Conservation (phyloP, 2,113 vertebrate genomes). For the Dinomys branickii region DNA sequence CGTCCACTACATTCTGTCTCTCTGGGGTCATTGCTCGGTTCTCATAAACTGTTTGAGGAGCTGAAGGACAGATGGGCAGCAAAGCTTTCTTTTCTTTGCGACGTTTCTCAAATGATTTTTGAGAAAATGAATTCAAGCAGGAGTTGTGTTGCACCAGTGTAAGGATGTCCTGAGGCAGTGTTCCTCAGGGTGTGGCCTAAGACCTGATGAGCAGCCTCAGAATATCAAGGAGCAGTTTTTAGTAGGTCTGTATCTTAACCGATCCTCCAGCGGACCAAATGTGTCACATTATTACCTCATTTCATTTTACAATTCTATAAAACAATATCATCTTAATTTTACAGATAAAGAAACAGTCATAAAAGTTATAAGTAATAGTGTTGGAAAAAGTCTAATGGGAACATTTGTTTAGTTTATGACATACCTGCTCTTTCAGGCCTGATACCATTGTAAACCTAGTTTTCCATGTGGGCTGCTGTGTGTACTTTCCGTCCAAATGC, state of each 20-base stretch:
- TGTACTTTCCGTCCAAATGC: neutral
- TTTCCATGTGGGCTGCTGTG: neutral
- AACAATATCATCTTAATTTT: neutral
- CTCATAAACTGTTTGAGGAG: neutral
- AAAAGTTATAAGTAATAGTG: neutral
- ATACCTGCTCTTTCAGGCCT: neutral
- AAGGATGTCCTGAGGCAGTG: neutral
- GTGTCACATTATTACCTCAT: neutral
- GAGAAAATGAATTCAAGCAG: neutral
- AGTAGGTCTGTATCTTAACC: neutral
- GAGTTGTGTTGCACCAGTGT: neutral
- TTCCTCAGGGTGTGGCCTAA: neutral
- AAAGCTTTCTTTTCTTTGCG: neutral
- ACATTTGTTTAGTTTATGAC: neutral
- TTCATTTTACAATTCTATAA: slow-evolving; percentile 8
- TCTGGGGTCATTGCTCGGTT: neutral
- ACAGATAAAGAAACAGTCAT: neutral
- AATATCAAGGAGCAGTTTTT: neutral
- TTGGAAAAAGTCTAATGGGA: neutral
- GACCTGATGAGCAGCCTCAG: neutral
- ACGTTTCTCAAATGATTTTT: neutral
- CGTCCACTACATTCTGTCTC: neutral
- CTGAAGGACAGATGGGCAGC: neutral
- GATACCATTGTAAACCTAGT: neutral
- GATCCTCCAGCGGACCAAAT: neutral